Evolutionary conservation across 2,113 vertebrate species (phyloP), one percentile per base, ranked within the genome.

Genomic region (Paedocypris sp.): DNA sequence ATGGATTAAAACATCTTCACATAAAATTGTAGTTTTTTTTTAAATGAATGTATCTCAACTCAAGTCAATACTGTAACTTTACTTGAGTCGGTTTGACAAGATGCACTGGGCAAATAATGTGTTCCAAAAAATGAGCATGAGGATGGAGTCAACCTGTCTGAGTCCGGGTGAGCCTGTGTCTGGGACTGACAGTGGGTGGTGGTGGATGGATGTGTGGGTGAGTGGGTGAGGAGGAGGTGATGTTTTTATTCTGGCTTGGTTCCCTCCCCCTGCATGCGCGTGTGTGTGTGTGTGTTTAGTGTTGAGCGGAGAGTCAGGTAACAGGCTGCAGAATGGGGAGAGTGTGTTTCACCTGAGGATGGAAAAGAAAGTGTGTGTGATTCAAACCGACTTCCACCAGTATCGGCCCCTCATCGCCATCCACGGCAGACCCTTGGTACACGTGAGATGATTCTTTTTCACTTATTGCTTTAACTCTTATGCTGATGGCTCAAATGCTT

Each of bases 321-420:
- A 78, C 79, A 79, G 67, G 78, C 68, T 80, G 78, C 77, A 79
- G 65, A 72, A 87, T 86, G 84, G 79, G 71, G 51, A 53, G 42
- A 64, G 45, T 69, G 52, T 49, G 28, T 31, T 51, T 41, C 6
- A 60, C 43, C 59, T 71, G 65, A 71, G 60, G 65, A 72, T 72
- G 69, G 69, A 72, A 67, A 88, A 85, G 82, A 83, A 77, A 73
- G 86, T 87, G 72, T 88, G 84, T 72, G 80, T 88, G 75, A 87
- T 88, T 79, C 81, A 86, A 73, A 88, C 86, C 51, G 83, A 87
- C 74, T 88, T 88, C 74, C 86, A 82, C 75, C 86, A 88, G 77
- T 86, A 85, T 75, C 75, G 82, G 64, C 74, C 85, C 51, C 59
- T 79, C 46, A 46, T 64, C 68, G 54, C 64, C 54, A 46, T 78